These are phyloP conservation scores for Cyanoramphus novaezelandiae DNA, from an alignment of 2,113 vertebrate genomes.

Conservation along the genomic window DNA sequence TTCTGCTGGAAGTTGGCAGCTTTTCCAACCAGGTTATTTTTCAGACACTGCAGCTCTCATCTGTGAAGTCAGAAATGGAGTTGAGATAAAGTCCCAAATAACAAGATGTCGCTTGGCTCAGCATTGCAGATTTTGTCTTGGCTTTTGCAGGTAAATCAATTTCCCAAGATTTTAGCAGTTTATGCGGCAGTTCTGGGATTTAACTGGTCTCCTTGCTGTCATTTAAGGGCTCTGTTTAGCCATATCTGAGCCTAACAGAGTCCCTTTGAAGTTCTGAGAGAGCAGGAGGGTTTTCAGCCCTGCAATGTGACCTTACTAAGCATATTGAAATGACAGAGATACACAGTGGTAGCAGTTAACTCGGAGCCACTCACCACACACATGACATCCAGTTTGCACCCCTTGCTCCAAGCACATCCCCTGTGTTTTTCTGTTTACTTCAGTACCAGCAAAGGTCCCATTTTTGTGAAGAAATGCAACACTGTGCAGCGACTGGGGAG, in stretches of 20 bases:
- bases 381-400: fast-evolving
- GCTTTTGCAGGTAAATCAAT: background rate
- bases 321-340: background rate
- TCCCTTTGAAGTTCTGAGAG: background rate
- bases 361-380: background rate
- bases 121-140: background rate
- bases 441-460: background rate
- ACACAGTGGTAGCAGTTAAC: background rate
- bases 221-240: background rate
- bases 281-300: background rate
- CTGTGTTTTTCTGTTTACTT: background rate
- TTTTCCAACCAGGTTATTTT: background rate
- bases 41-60: background rate
- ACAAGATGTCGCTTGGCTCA: background rate
- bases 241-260: background rate
- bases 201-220: background rate
- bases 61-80: background rate
- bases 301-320: background rate
- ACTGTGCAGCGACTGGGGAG: background rate
- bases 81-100: background rate
- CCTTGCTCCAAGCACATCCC: background rate
- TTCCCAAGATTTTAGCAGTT: background rate
- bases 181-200: fast-evolving
- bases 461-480: background rate
- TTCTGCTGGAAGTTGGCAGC: background rate